Evolutionary conservation across 1,140 invertebrate species (phyloP), one percentile per base, ranked within the genome.

Genomic region (Tetramorium alpestre): DNA sequence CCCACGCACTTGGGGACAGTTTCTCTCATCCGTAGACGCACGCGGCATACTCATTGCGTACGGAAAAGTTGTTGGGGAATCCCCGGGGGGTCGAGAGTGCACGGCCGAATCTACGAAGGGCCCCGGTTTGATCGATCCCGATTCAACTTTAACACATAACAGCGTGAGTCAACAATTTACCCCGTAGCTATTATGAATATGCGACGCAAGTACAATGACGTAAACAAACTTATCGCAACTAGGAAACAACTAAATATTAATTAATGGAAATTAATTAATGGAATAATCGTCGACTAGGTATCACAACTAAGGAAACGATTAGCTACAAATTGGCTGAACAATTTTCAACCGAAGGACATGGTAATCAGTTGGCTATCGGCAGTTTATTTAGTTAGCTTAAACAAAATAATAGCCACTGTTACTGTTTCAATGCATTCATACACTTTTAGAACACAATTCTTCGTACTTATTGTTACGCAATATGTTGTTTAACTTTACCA

Each of bases 1-100:
- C 38, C 47, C 41, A 58, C 28, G 54, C 47, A 54, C 58, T 25
- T 2, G 41, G 47, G 13, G 62, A 51, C 62, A 72, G 67, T 90
- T 89, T 90, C 89, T 90, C 85, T 44, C 80, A 47, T 33, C 18
- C 44, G 49, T 2, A 87, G 82, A 90, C 89, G 89, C 67, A 75
- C 13, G 7, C 7, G 11, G 89, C 78, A 90, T 90, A 89, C 41
- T 90, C 69, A 90, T 89, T 75, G 60, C 6, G 10, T 16, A 18
- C 33, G 33, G n/a, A 69, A 16, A 88, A 86, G 70, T 49, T 64
- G 10, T 16, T 2, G 33, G 65, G 77, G 82, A 88, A 77, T 87
- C 49, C 87, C 62, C 65, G 5, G 18, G 5, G 18, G 18, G 16
- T 58, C 11, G 2, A n/a, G 47, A 49, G 33, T 25, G 16, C 8